Evolutionary conservation across 1,140 invertebrate genomes (phyloP), one percentile per base, ranked within the genome.

Genomic region (Himalopsyche phryganea): DNA sequence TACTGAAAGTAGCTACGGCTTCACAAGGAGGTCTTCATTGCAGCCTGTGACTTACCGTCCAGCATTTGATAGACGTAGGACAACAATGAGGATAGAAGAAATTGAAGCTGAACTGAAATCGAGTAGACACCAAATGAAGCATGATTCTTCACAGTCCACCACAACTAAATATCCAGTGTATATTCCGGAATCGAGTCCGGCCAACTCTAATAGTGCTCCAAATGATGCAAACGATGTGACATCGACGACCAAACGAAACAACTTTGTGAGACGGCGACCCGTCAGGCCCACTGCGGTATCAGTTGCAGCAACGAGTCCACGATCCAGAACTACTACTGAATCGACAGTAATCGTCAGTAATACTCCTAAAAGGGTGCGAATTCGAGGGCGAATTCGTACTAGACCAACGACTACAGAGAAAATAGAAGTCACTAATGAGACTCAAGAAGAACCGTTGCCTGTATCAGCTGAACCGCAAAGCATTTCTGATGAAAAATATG

Each of bases 41-140:
- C 71, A 74, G 45, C 68, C 74, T 17, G 69, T 77, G 17, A 77
- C 76, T 23, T 77, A 77, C 47, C 68, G 75, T 58, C 76, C 76
- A 46, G 69, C 72, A 2, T 78, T 71, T 58, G 71, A 76, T 56
- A 71, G 69, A 56, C 64, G 72, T 7, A 65, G 74, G 52, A 78
- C 76, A 13, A 78, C 76, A 36, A 78, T 78, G 76, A 66, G 71
- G 18, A 78, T 78, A 36, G 76, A 78, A 64, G 76, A 78, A 70
- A 78, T 78, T 35, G 72, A 76, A 66, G 73, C 72, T 35, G 76
- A 77, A 56, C 65, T 77, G 42, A 78, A 77, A 62, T 76, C 75
- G 11, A 78, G 75, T 41, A 51, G 61, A 40, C 35, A 15, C 6
- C 57, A 63, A 49, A 50, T 60, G 11, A 38, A 28, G 36, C 38